These are phyloP conservation scores for Lepidiolamprologus cunningtoni DNA, from an alignment of 2,113 vertebrate genomes.

Conservation along the genomic window DNA sequence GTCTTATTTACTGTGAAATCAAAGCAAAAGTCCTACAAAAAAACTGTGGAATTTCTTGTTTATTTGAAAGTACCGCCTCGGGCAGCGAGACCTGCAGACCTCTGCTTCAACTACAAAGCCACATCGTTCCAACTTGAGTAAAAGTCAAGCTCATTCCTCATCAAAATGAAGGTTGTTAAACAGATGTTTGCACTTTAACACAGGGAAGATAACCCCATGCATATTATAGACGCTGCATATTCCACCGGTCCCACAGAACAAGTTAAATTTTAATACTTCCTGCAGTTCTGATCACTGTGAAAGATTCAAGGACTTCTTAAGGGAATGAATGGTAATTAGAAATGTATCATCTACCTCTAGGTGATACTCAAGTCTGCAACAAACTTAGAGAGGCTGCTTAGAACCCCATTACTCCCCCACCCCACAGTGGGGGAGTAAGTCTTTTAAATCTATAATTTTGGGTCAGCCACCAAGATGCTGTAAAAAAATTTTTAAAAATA, in stretches of 20 bases:
- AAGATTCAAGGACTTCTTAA: neutral
- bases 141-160: neutral
- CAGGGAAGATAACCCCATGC: neutral
- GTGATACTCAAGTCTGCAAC: neutral
- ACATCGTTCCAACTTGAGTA: neutral
- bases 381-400: neutral
- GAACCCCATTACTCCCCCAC: neutral
- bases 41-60: neutral
- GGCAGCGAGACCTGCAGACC: neutral
- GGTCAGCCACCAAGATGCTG: neutral
- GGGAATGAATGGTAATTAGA: neutral
- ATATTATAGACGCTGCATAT: neutral
- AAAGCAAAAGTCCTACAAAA: neutral
- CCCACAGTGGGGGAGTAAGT: neutral
- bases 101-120: neutral
- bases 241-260: neutral
- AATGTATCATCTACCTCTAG: neutral
- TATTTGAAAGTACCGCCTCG: neutral
- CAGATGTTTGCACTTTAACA: neutral
- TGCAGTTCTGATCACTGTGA: neutral
- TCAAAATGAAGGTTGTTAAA: neutral
- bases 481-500: accelerated
- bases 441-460: conserved; percentile 8
- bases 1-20: neutral
- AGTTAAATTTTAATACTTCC: neutral